Percentiles rank a stretch among this genome's conserved stretches.
Conservation (phyloP, 2,113 vertebrate species). For the Perca flavescens region DNA sequence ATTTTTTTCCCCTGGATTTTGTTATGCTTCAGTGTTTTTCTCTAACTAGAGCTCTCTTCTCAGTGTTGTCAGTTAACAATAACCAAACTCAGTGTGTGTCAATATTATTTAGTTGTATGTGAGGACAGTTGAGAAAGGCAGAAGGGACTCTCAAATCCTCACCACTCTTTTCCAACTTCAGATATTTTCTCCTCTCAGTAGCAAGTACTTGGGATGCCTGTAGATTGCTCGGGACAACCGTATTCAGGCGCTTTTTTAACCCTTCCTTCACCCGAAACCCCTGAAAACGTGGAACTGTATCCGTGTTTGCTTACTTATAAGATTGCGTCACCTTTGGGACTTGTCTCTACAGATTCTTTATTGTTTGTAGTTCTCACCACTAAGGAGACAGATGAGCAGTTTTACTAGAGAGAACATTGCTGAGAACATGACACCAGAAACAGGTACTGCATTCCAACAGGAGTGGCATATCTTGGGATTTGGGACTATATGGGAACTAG, state of each 20-base stretch:
- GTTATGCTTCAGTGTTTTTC: neutral
- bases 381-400: conserved; percentile 26
- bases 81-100: neutral
- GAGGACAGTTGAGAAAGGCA: neutral
- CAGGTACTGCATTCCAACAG: conserved; percentile 58
- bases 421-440: conserved; percentile 56
- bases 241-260: conserved; percentile 11
- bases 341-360: conserved; percentile 62
- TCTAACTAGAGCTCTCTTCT: neutral
- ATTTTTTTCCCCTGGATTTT: neutral
- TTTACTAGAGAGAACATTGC: conserved; percentile 68
- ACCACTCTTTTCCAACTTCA: neutral
- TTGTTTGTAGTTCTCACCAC: conserved; percentile 42
- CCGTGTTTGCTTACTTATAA: conserved; percentile 13
- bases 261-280: neutral
- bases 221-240: conserved; percentile 39
- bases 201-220: conserved; percentile 35
- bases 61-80: neutral
- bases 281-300: neutral
- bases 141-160: neutral
- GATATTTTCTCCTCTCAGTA: conserved; percentile 27
- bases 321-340: conserved; percentile 34
- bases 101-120: neutral
- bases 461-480: conserved; percentile 52
- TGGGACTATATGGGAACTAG: conserved; percentile 39